Base-by-base conservation (phyloP, 2,888 invertebrate genomes). In the Leuctra nigra region DNA sequence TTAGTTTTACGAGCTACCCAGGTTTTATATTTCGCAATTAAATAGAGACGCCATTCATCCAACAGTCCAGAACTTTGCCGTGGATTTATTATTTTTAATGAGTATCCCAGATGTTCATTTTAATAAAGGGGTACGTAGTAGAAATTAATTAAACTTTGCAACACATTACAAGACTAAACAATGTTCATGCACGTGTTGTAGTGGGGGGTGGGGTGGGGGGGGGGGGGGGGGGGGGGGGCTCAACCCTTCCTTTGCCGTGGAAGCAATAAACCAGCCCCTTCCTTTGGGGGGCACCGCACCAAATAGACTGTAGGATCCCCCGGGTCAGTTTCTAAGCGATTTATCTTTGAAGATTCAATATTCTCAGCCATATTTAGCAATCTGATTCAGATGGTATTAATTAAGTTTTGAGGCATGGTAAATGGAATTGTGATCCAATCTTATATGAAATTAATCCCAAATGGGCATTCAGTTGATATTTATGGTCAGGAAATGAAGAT, bases 21-120 rank as follows among this genome's bases (percentile, higher is more conserved):
- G n/a, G n/a, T n/a, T n/a, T n/a, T n/a, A n/a, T n/a, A n/a, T n/a
- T n/a, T n/a, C n/a, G n/a, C n/a, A n/a, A n/a, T n/a, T n/a, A n/a
- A n/a, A n/a, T n/a, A n/a, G n/a, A n/a, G n/a, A n/a, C n/a, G n/a
- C n/a, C n/a, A n/a, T n/a, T n/a, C n/a, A n/a, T n/a, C n/a, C n/a
- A n/a, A n/a, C n/a, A n/a, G n/a, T n/a, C n/a, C n/a, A 20, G 29
- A 7, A 29, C 29, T 11, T 7, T 29, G 29, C 6, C 7, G 11
- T 29, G 29, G 16, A 41, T 41, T 41, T 41, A 18, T 41, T 18
- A 41, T 20, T 47, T 47, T 47, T 24, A 47, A 47, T 35, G 20
- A 50, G 35, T 33, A 35, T 35, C 50, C 11, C 50, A 50, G 50
- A 33, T 50, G 50, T 33, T 50, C 50, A n/a, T 33, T 50, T 50